Conservation (phyloP, 1,140 invertebrate genomes). For the Muscidifurax raptorellus region DNA sequence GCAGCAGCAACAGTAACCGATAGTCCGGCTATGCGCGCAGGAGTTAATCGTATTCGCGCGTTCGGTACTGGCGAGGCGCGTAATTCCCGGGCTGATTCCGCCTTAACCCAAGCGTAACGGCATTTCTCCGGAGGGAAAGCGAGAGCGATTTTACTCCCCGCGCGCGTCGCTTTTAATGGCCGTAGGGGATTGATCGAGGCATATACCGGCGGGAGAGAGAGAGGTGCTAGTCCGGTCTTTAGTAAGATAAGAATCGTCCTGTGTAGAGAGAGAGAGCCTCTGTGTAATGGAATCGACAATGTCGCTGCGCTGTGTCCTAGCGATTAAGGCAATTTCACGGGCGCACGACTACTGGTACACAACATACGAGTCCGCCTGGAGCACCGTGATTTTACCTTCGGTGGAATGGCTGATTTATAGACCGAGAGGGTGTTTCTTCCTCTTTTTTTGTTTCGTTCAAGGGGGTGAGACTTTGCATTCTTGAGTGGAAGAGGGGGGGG, state of each 20-base stretch:
- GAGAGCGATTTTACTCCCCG: background rate
- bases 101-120: background rate
- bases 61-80: background rate
- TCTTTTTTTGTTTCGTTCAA: background rate
- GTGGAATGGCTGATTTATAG: background rate
- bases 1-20: background rate
- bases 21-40: background rate
- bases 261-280: background rate
- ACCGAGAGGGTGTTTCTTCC: background rate
- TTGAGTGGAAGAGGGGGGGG: no score
- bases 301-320: background rate
- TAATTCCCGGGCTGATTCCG: background rate
- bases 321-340: constrained; percentile 23
- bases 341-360: background rate
- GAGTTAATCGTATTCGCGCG: background rate
- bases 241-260: constrained; percentile 4
- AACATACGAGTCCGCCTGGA: background rate
- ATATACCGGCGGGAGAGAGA: background rate
- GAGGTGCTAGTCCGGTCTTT: background rate
- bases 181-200: background rate
- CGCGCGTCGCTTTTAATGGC: background rate
- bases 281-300: background rate
- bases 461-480: background rate
- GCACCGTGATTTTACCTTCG: background rate
- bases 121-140: background rate